A percentile compares a stretch with the other conserved stretches of the same genome.
Conservation (phyloP, 1,140 invertebrate genomes). For the Popillia japonica region DNA sequence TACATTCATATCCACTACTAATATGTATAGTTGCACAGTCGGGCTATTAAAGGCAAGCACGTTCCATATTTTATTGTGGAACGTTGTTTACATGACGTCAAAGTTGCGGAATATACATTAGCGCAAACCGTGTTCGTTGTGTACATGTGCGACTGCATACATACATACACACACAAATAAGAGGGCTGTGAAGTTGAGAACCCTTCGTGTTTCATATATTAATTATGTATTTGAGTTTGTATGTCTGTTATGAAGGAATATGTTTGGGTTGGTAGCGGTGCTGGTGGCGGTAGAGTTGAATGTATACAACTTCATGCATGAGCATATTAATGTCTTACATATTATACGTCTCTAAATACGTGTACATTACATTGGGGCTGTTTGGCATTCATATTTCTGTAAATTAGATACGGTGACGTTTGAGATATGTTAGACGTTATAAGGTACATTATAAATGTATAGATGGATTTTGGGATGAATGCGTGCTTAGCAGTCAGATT, state of each 20-base stretch:
- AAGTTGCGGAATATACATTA: slow-evolving; percentile 1
- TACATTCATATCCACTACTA: not conserved
- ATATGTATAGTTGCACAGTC: not conserved
- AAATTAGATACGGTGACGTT: slow-evolving; percentile 1
- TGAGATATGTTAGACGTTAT: not conserved
- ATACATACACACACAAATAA: not conserved
- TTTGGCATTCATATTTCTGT: slow-evolving; percentile 11
- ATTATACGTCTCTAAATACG: not conserved
- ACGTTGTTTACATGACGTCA: not conserved
- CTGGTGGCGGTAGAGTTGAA: not conserved
- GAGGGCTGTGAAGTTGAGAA: not conserved
- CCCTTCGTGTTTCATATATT: slow-evolving; percentile 18
- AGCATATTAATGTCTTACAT: slow-evolving; percentile 6
- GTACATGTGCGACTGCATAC: not conserved
- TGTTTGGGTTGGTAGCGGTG: not conserved
- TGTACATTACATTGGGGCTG: not conserved
- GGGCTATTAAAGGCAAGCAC: not conserved
- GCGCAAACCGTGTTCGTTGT: not conserved
- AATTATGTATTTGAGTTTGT: slow-evolving; percentile 16
- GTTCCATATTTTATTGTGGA: slow-evolving; percentile 8
- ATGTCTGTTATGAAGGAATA: not conserved
- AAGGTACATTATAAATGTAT: not conserved
- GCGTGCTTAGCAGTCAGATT: no score
- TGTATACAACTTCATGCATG: not conserved
- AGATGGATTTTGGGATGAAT: no score